Base-by-base conservation (phyloP, 2,888 invertebrate species). In the Maniola hyperantus region DNA sequence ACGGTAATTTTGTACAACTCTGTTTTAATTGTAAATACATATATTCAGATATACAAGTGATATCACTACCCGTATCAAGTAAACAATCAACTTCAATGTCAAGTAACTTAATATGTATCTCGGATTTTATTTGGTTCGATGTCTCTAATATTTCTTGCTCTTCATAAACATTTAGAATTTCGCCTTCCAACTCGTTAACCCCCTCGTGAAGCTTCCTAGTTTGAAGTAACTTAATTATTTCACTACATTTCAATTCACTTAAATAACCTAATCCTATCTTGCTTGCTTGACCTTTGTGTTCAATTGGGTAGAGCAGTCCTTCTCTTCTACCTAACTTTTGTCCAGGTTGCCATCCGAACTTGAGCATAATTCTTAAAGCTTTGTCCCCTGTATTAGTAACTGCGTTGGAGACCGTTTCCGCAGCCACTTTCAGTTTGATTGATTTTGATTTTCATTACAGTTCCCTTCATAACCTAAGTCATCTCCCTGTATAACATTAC, bases 51-150 rank as follows among this genome's bases (percentile, higher is more conserved):
- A 72, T 66, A 53, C 71, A 69, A 6, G 71, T 73, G 0, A 72
- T 61, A 39, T 73, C 68, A 60, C 73, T 72, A 0, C 70, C 73
- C 0, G 71, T 72, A n/a, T 73, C 73, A 0, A 73, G 1, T 13
- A 73, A 55, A 2, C 51, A 48, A 10, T 53, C 11, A 8, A 70
- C 8, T 0, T 64, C 46, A 1, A 8, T 20, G 0, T 36, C 64
- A 0, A 36, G 58, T 8, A 71, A 42, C 13, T 61, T 26, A n/a
- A n/a, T n/a, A n/a, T n/a, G n/a, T n/a, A n/a, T n/a, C n/a, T n/a
- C n/a, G n/a, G n/a, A n/a, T n/a, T 11, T 33, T 5, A 71, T 8
- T 13, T 13, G 6, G 8, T 10, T 11, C 6, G 2, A 10, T 11
- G 53, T 7, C 26, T 53, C 53, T 10, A 5, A 13, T 10, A 2